Evolutionary conservation across 2,888 invertebrate genomes (phyloP).

Genomic region (Resseliella maxima): DNA sequence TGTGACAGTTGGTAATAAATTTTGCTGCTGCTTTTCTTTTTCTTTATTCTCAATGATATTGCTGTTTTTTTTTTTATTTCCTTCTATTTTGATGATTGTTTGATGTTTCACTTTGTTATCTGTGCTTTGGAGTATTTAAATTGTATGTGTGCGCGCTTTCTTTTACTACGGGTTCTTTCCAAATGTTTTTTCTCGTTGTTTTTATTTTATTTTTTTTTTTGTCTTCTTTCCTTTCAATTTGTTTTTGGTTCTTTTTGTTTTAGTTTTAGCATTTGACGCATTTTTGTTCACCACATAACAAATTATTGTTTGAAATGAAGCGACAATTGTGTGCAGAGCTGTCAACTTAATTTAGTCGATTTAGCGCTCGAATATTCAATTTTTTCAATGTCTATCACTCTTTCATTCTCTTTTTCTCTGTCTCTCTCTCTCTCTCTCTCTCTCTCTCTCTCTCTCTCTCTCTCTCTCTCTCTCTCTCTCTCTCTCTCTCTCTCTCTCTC

Average conservation of each 20-base stretch:
- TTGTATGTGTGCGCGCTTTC: neutral
- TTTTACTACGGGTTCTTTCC: no score
- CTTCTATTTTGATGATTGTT: neutral
- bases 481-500: no score
- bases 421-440: no score
- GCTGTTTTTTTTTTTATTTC: neutral
- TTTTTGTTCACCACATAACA: neutral
- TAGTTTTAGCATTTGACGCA: neutral
- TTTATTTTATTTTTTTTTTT: no score
- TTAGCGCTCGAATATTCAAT: neutral
- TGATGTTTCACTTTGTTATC: neutral
- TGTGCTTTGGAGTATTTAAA: neutral
- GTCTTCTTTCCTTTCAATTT: no score
- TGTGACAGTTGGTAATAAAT: conserved; percentile 33
- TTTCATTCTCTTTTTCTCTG: no score
- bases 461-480: no score
- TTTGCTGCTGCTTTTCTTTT: conserved; percentile 7
- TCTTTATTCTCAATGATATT: neutral
- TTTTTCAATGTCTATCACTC: neutral
- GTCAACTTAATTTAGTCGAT: conserved; percentile 38
- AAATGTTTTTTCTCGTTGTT: no score
- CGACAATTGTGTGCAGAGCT: conserved; percentile 26
- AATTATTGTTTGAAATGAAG: conserved; percentile 43
- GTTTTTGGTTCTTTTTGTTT: no score
- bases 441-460: no score